Evolutionary conservation across 2,888 invertebrate species (phyloP).

Genomic region (Volucella inanis): DNA sequence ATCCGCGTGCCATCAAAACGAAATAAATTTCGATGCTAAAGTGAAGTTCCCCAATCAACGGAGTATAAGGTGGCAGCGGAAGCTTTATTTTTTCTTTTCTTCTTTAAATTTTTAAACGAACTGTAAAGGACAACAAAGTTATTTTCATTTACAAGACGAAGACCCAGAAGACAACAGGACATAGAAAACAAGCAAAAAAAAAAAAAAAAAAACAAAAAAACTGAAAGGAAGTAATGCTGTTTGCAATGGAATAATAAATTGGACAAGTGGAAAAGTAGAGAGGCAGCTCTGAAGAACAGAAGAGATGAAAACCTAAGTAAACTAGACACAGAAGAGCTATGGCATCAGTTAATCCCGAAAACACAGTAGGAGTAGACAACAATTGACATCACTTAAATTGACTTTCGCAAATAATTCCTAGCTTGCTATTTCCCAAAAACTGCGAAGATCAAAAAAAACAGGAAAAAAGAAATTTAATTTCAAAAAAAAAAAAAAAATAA

Average conservation of each 20-base stretch:
- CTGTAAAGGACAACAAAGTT: slow-evolving; percentile 59
- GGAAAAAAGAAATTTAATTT: neutral
- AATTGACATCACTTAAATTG: slow-evolving; percentile 72
- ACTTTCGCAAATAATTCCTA: slow-evolving; percentile 69
- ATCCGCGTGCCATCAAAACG: slow-evolving; percentile 34
- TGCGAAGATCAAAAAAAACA: slow-evolving; percentile 2
- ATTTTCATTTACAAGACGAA: slow-evolving; percentile 49
- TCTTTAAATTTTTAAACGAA: slow-evolving; percentile 65
- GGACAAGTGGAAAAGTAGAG: slow-evolving; percentile 39
- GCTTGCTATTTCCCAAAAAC: slow-evolving; percentile 30
- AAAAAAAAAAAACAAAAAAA: slow-evolving; percentile 14
- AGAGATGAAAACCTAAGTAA: neutral
- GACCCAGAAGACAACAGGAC: neutral
- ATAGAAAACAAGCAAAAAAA: neutral
- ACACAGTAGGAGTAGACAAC: slow-evolving; percentile 49
- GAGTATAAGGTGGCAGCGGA: neutral
- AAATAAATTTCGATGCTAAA: slow-evolving; percentile 50
- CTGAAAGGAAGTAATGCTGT: slow-evolving; percentile 53
- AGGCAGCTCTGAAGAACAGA: neutral
- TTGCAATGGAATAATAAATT: slow-evolving; percentile 70
- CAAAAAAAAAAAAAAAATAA: slow-evolving; percentile 2
- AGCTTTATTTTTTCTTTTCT: slow-evolving; percentile 24
- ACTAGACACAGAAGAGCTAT: neutral
- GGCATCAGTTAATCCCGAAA: slow-evolving; percentile 58
- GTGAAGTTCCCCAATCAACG: slow-evolving; percentile 59